phyloP scores from a whole-genome alignment of 2,797 vertebrate genomes.

The Anguilla pacifica region DNA sequence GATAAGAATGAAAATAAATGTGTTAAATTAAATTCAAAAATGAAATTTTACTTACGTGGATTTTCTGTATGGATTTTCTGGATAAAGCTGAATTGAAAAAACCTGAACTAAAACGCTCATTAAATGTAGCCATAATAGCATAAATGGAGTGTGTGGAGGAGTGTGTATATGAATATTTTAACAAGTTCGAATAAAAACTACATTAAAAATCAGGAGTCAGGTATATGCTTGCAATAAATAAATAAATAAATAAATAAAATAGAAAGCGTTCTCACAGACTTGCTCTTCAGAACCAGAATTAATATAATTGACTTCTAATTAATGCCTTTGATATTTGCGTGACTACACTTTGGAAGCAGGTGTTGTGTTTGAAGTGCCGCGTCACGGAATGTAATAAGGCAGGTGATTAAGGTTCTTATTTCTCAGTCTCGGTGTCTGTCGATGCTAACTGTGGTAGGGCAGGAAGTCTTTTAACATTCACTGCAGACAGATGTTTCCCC shows the following conservation, averaged over 20 bases:
- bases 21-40: conserved; percentile 43
- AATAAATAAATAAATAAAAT: conserved; percentile 38
- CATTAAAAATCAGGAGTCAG: conserved; percentile 55
- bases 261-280: conserved; percentile 68
- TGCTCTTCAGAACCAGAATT: conserved; percentile 79
- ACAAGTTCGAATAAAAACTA: conserved; percentile 54
- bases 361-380: conserved; percentile 75
- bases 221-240: conserved; percentile 47
- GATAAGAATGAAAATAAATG: background rate
- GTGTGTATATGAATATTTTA: conserved; percentile 57
- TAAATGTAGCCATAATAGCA: conserved; percentile 72
- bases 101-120: conserved; percentile 50
- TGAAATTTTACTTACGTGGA: conserved; percentile 65
- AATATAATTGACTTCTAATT: conserved; percentile 92
- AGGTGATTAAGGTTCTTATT: conserved; percentile 66
- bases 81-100: conserved; percentile 63
- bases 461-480: conserved; percentile 45
- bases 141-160: conserved; percentile 68
- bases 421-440: conserved; percentile 56
- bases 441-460: conserved; percentile 57
- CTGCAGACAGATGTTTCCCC: conserved; percentile 27
- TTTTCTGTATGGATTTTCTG: background rate
- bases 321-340: conserved; percentile 90
- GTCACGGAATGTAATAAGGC: conserved; percentile 75
- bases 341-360: conserved; percentile 82